phyloP scores from a whole-genome alignment of 1,140 invertebrate species.

The Drosophila malerkotliana region DNA sequence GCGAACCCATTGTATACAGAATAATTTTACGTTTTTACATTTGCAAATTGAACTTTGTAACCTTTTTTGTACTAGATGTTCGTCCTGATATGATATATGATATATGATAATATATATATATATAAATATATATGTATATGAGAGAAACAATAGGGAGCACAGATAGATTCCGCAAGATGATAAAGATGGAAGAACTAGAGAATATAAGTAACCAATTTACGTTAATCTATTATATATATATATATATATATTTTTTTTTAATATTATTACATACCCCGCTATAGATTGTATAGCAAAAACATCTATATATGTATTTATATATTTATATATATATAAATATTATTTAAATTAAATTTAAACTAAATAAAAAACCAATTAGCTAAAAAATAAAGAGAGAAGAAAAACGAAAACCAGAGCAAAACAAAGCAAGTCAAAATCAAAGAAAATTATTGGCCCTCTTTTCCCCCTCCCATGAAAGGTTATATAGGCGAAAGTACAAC shows the following conservation, averaged over 20 bases:
- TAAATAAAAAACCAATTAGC: conserved; percentile 58
- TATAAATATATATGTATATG: conserved; percentile 1
- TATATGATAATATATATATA: background rate
- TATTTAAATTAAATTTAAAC: conserved; percentile 59
- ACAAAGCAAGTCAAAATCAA: conserved; percentile 29
- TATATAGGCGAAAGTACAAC: conserved; percentile 51
- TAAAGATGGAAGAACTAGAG: conserved; percentile 4
- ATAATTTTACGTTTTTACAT: conserved; percentile 49
- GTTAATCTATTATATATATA: conserved; percentile 44
- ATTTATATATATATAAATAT: conserved; percentile 29
- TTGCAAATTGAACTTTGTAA: conserved; percentile 34
- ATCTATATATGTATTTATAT: conserved; percentile 22
- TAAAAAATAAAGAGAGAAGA: conserved; percentile 46
- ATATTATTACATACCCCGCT: conserved; percentile 61
- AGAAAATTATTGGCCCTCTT: conserved; percentile 23
- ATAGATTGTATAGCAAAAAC: conserved; percentile 53
- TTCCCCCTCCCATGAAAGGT: background rate
- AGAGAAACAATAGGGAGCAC: conserved; percentile 4
- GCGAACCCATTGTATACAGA: conserved; percentile 71
- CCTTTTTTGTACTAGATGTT: conserved; percentile 29
- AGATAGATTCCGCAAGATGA: conserved; percentile 13
- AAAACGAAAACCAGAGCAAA: conserved; percentile 32
- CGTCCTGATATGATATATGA: conserved; percentile 23
- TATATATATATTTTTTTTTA: conserved; percentile 41
- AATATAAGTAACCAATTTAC: conserved; percentile 54